Conservation (phyloP, 2,888 invertebrate genomes). For the Amaurobius ferox region DNA sequence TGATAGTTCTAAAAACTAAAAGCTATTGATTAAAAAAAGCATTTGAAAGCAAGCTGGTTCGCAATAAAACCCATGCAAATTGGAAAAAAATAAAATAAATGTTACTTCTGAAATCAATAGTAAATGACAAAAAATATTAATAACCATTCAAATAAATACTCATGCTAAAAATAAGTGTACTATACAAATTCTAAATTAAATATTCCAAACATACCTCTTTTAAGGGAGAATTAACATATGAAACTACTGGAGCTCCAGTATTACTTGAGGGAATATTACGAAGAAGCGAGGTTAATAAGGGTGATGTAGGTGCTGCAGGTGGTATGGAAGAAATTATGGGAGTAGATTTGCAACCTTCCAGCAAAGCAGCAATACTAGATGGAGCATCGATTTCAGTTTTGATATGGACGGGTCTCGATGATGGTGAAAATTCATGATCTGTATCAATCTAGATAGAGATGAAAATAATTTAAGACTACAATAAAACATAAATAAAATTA, state of each 20-base stretch:
- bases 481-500: too few relatives aligned
- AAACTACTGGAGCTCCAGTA: conserved; percentile 18
- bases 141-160: neutral
- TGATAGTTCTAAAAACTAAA: too few relatives aligned
- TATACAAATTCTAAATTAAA: neutral
- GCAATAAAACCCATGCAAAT: neutral
- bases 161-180: neutral
- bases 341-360: conserved; percentile 30
- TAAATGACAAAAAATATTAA: neutral
- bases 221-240: conserved; percentile 40
- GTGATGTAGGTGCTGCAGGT: conserved; percentile 79
- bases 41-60: neutral
- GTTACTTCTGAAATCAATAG: neutral
- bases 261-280: conserved; percentile 82
- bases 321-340: neutral
- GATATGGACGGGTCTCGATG: conserved; percentile 19
- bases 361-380: conserved; percentile 32
- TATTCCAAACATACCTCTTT: conserved; percentile 40
- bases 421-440: conserved; percentile 15
- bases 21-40: too few relatives aligned
- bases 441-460: neutral
- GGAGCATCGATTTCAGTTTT: conserved; percentile 34
- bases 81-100: neutral
- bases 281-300: conserved; percentile 88
- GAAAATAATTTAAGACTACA: too few relatives aligned